Conservation (phyloP, 2,888 invertebrate species). For the Apomyelois bistriatella region DNA sequence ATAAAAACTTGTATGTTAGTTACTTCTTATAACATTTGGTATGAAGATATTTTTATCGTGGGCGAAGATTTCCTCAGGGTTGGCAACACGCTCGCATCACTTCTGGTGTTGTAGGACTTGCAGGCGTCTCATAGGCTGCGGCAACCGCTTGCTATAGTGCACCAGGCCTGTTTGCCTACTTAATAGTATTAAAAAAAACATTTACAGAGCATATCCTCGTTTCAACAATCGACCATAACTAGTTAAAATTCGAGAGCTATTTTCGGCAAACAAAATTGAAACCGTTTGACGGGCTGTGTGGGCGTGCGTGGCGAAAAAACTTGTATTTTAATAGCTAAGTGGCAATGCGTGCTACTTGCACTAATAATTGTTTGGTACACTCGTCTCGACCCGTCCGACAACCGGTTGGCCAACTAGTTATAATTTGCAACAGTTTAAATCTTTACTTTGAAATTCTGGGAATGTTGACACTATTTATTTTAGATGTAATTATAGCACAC, state of each 20-base stretch:
- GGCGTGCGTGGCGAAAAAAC: conserved; percentile 24
- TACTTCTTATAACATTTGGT: too few species aligned
- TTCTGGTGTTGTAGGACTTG: too few species aligned
- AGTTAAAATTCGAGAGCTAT: background rate
- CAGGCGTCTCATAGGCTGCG: too few species aligned
- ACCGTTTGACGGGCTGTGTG: background rate
- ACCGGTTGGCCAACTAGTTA: conserved; percentile 17
- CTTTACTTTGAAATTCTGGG: conserved; percentile 7
- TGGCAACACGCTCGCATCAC: too few species aligned
- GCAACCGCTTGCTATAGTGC: too few species aligned
- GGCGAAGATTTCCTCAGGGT: too few species aligned
- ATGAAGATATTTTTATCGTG: too few species aligned
- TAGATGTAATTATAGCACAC: background rate
- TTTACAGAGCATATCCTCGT: too few species aligned
- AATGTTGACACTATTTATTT: background rate
- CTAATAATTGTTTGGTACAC: conserved; percentile 25
- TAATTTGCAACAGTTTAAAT: conserved; percentile 17
- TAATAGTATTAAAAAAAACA: too few species aligned
- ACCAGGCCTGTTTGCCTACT: too few species aligned
- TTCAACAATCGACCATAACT: too few species aligned
- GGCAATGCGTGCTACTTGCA: conserved; percentile 31
- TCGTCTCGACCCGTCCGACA: background rate
- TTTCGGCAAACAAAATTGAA: background rate
- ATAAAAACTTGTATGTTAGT: too few species aligned
- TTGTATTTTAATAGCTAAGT: conserved; percentile 31